Evolutionary conservation across 2,797 vertebrate genomes (phyloP), one percentile per base, ranked within the genome.

Genomic region (Thamnophis elegans): DNA sequence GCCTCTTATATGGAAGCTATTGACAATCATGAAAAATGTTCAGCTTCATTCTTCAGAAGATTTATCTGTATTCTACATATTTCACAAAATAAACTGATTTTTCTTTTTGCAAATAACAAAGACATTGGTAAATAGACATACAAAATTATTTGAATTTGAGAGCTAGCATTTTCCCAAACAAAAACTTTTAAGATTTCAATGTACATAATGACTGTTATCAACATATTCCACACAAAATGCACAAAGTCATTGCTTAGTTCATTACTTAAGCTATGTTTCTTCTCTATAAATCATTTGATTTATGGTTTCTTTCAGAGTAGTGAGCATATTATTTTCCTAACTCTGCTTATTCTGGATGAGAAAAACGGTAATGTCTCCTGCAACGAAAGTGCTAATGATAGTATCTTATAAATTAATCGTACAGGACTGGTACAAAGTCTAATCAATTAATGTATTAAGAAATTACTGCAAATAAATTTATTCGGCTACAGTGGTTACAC

Each of bases 401-500:
- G 89, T 73, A 93, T 55, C 28, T 92, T 58, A 65, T 2, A 26
- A 11, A n/a, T 85, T 92, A 88, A 88, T 42, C 2, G 65, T 87
- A 73, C 12, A 53, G 22, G 14, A 85, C 78, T 65, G 54, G 94
- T 88, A 92, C 87, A 91, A 94, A 1, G 54, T 78, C 18, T 59
- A 78, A 47, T 92, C 0, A 1, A 53, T 90, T 14, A n/a, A 42
- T 62, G 1, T 18, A 73, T 85, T 85, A 94, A 32, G 42, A 90
- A 87, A 54, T 87, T 58, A 60, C 11, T 73, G 18, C 36, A 87
- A 87, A 3, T 13, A n/a, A 62, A 90, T 47, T 28, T 85, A 88
- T 89, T 91, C 47, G n/a, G 36, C 25, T 47, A 85, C 5, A 3
- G 4, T 85, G 32, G 51, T 82, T 91, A 56, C 25, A 88, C 26